Conservation (phyloP, 1,140 invertebrate genomes). For the Drosophila baimaii region DNA sequence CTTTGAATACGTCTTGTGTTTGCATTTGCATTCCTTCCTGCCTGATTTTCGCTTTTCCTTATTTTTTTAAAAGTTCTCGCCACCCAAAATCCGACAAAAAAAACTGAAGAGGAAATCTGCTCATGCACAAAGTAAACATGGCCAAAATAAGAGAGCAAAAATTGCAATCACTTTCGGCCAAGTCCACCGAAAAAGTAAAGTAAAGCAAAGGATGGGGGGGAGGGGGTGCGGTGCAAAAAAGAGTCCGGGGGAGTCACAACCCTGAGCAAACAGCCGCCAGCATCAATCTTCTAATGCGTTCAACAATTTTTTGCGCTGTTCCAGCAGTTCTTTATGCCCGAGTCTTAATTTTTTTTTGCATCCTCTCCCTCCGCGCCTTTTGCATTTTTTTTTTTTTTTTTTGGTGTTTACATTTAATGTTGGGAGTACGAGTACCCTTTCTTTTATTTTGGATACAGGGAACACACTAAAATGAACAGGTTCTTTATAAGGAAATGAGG, state of each 20-base stretch:
- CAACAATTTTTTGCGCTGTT: constrained; percentile 74
- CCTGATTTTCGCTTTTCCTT: constrained; percentile 34
- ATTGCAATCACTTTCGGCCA: constrained; percentile 75
- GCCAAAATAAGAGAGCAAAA: constrained; percentile 70
- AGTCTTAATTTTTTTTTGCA: constrained; percentile 33
- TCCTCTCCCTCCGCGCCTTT: constrained; percentile 3
- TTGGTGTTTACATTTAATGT: constrained; percentile 58
- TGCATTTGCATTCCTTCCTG: constrained; percentile 61
- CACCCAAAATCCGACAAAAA: constrained; percentile 54
- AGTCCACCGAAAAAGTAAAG: constrained; percentile 26
- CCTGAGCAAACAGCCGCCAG: constrained; percentile 74
- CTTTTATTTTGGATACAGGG: not conserved
- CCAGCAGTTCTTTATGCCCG: constrained; percentile 58
- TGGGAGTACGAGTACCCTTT: constrained; percentile 38
- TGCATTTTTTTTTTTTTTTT: constrained; percentile 15
- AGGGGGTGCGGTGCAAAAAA: not conserved
- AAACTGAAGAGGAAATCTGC: constrained; percentile 58
- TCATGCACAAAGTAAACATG: constrained; percentile 73
- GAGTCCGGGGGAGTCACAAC: constrained; percentile 13
- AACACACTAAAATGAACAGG: not conserved
- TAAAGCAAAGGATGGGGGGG: not conserved
- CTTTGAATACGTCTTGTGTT: constrained; percentile 61
- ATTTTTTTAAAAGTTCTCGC: constrained; percentile 47
- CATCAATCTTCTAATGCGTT: constrained; percentile 82
- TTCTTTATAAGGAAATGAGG: not conserved